These are phyloP conservation scores for Platycercus adscitus DNA, from an alignment of 2,113 vertebrate genomes.

Conservation along the genomic window DNA sequence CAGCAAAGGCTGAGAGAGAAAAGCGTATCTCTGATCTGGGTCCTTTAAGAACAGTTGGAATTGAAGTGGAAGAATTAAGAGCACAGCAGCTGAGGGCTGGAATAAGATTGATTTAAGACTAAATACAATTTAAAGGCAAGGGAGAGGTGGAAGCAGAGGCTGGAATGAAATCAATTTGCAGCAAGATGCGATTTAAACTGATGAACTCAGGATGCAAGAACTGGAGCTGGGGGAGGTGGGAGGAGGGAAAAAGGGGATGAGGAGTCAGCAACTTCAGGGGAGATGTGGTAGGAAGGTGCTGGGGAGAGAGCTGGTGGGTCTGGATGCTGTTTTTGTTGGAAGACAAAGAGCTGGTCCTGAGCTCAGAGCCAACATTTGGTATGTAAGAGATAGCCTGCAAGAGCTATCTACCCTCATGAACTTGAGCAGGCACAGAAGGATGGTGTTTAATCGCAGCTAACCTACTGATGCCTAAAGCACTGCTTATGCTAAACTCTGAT, in stretches of 20 bases:
- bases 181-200: slow-evolving; percentile 43
- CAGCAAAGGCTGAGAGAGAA: background rate
- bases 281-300: background rate
- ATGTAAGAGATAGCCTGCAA: background rate
- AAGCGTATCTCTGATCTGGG: background rate
- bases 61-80: background rate
- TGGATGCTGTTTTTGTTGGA: background rate
- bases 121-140: slow-evolving; percentile 63
- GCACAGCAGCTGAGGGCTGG: background rate
- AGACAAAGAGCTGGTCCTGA: background rate
- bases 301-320: rapidly evolving
- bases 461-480: background rate
- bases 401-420: background rate
- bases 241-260: background rate
- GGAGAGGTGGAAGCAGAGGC: slow-evolving; percentile 24
- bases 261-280: background rate
- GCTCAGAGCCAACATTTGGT: too few relatives aligned
- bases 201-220: background rate
- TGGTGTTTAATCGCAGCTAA: background rate
- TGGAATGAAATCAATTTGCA: slow-evolving; percentile 50
- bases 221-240: background rate
- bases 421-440: background rate
- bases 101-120: slow-evolving; percentile 35
- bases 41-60: slow-evolving; percentile 14
- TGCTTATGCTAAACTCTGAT: background rate